Conservation (phyloP, 2,113 vertebrate species). For the Hippocampus zosterae region DNA sequence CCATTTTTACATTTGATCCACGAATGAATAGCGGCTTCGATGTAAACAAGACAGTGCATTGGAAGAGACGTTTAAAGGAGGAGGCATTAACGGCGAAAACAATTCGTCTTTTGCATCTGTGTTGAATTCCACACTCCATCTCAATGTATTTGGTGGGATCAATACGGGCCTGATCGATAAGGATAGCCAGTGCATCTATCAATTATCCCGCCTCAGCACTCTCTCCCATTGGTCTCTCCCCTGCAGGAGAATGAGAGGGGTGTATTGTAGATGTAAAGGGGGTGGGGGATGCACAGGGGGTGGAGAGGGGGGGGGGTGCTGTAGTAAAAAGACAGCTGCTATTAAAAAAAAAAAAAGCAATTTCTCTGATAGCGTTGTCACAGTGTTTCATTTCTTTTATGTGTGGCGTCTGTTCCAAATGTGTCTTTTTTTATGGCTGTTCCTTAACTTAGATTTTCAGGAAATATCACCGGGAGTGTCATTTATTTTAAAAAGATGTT, state of each 20-base stretch:
- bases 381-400: slow-evolving; percentile 24
- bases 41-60: slow-evolving; percentile 28
- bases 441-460: not conserved
- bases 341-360: slow-evolving; percentile 12
- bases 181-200: slow-evolving; percentile 81
- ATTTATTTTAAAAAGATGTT: not conserved
- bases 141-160: slow-evolving; percentile 79
- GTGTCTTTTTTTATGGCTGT: not conserved
- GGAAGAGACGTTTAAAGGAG: slow-evolving; percentile 67
- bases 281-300: slow-evolving; percentile 15
- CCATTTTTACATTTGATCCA: not conserved
- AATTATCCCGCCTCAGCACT: slow-evolving; percentile 80
- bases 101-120: slow-evolving; percentile 77
- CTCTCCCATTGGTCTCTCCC: slow-evolving; percentile 72
- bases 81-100: slow-evolving; percentile 74
- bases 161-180: slow-evolving; percentile 76
- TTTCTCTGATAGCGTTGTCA: slow-evolving; percentile 40
- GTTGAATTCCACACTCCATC: slow-evolving; percentile 80
- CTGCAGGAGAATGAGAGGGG: slow-evolving; percentile 41
- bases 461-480: not conserved
- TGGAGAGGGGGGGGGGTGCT: slow-evolving; percentile 20
- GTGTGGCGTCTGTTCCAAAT: slow-evolving; percentile 8
- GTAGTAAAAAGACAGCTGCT: slow-evolving; percentile 46
- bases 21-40: not conserved
- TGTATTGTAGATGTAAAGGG: slow-evolving; percentile 26